Evolutionary conservation across 1,140 invertebrate species (phyloP).

Genomic region (Listronotus oregonensis): DNA sequence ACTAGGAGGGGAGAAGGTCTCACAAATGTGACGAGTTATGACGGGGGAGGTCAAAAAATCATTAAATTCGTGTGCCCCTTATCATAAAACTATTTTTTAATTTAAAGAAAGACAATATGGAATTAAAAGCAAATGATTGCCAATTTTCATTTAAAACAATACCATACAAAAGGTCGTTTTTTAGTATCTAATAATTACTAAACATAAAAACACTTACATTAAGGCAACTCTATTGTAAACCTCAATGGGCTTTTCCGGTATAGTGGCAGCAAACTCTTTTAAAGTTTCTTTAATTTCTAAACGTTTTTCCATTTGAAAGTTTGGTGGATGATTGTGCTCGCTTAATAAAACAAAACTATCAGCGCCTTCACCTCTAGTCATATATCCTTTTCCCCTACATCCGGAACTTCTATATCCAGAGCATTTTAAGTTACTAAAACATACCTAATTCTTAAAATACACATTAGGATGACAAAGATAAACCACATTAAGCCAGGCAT

Average conservation of each 20-base stretch:
- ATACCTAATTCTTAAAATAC: not conserved
- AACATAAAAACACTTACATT: slow-evolving; percentile 23
- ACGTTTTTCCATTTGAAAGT: slow-evolving; percentile 33
- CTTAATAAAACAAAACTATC: slow-evolving; percentile 27
- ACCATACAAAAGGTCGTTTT: no score
- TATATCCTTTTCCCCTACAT: slow-evolving; percentile 35
- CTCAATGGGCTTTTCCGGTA: slow-evolving; percentile 36
- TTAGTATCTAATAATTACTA: no score
- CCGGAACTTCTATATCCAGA: slow-evolving; percentile 22
- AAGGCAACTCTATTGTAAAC: slow-evolving; percentile 41
- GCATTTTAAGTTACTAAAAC: slow-evolving; percentile 35
- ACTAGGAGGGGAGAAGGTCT: no score
- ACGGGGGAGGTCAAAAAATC: no score
- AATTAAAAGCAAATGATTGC: no score
- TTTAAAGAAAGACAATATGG: no score
- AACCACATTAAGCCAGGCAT: no score
- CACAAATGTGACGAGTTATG: no score
- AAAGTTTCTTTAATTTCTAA: slow-evolving; percentile 34
- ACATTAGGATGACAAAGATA: no score
- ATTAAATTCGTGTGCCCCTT: no score
- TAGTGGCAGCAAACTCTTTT: slow-evolving; percentile 36
- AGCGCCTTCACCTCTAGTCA: slow-evolving; percentile 17
- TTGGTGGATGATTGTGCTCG: slow-evolving; percentile 36
- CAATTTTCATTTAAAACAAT: no score
- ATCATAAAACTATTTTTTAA: no score